Percentiles rank a stretch among this genome's conserved stretches.
These are phyloP conservation scores for Arrhamphus sclerolepis DNA, from an alignment of 2,797 vertebrate species.

Conservation along the genomic window DNA sequence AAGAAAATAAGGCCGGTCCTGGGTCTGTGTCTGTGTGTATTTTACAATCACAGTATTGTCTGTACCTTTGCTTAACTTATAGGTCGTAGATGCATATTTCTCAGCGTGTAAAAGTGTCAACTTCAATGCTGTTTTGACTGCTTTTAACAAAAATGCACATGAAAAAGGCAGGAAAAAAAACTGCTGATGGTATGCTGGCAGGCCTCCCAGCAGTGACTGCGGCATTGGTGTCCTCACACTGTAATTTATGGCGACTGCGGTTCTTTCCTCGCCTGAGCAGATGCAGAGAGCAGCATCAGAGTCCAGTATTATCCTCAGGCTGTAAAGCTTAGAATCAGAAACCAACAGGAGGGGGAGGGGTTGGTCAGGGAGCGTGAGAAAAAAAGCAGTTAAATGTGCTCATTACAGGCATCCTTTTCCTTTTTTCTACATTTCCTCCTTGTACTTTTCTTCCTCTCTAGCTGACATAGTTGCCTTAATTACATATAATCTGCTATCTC, in stretches of 20 bases:
- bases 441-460: conserved; percentile 60
- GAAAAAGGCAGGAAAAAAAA: conserved; percentile 40
- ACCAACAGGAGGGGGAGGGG: conserved; percentile 25
- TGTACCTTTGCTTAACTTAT: conserved; percentile 6
- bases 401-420: conserved; percentile 68
- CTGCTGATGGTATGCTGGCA: conserved; percentile 72
- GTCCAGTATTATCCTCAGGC: conserved; percentile 63
- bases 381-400: conserved; percentile 65
- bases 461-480: conserved; percentile 70
- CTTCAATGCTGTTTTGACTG: conserved; percentile 28
- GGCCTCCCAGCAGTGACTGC: conserved; percentile 64
- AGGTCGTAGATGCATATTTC: conserved; percentile 18
- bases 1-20: conserved; percentile 38
- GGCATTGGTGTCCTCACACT: conserved; percentile 56
- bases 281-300: conserved; percentile 63
- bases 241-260: conserved; percentile 76
- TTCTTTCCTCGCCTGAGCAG: conserved; percentile 68
- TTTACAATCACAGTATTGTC: conserved; percentile 33
- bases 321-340: conserved; percentile 69
- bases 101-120: conserved; percentile 18
- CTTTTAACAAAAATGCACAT: conserved; percentile 41
- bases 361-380: conserved; percentile 67
- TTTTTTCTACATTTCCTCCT: conserved; percentile 69
- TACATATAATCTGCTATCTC: conserved; percentile 72
- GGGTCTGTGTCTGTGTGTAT: conserved; percentile 24